Evolutionary conservation across 2,888 invertebrate species (phyloP).

Genomic region (Philereme vetulata): DNA sequence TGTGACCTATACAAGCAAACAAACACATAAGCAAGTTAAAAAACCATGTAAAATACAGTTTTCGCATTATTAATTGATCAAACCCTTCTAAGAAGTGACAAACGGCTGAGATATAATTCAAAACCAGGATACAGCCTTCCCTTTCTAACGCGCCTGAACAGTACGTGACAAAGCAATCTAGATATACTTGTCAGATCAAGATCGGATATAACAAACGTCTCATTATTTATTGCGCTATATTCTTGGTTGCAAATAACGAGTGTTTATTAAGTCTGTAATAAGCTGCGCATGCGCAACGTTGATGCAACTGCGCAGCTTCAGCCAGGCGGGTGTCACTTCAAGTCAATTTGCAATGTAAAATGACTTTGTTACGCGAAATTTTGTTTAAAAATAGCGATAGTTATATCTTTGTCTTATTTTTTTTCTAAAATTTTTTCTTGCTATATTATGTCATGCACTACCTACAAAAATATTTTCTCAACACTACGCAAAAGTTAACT

Average conservation of each 20-base stretch:
- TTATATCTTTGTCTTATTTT: no score
- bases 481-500: no score
- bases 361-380: no score
- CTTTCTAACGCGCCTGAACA: conserved; percentile 48
- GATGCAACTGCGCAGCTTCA: conserved; percentile 17
- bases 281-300: conserved; percentile 19
- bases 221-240: conserved; percentile 64
- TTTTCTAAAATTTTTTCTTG: no score
- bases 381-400: no score
- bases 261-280: conserved; percentile 23
- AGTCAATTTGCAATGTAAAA: no score
- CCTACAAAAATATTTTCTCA: no score
- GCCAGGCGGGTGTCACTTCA: not conserved
- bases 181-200: conserved; percentile 68
- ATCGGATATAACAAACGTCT: conserved; percentile 69
- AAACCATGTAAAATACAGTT: no score
- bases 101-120: conserved; percentile 64
- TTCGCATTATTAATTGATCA: conserved; percentile 47
- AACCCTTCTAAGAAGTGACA: conserved; percentile 66
- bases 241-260: conserved; percentile 18
- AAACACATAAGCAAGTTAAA: no score
- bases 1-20: no score
- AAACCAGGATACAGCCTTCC: conserved; percentile 58
- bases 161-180: conserved; percentile 69
- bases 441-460: no score